These are phyloP conservation scores for Himalopsyche anomala DNA, from an alignment of 2,888 invertebrate species.

Conservation along the genomic window DNA sequence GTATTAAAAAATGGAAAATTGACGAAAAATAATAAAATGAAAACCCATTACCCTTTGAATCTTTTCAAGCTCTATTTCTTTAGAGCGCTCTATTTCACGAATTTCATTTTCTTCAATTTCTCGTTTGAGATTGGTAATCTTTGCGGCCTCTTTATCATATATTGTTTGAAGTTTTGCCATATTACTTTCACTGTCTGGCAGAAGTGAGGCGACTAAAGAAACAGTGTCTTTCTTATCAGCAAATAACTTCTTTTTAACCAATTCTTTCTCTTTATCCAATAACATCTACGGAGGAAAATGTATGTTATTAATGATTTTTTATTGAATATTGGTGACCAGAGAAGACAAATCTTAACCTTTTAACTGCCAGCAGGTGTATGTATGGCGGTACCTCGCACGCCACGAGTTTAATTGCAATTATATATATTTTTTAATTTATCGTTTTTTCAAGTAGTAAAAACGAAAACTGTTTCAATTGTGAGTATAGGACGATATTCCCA, in stretches of 20 bases:
- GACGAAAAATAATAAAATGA: background rate
- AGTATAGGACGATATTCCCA: too few relatives aligned
- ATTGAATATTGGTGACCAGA: too few relatives aligned
- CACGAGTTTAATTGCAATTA: too few relatives aligned
- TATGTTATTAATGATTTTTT: too few relatives aligned
- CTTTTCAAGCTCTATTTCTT: constrained; percentile 21
- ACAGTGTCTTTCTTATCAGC: constrained; percentile 58
- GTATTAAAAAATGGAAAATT: background rate
- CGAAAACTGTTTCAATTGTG: too few relatives aligned
- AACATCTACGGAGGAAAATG: background rate
- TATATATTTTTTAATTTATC: too few relatives aligned
- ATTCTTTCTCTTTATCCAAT: background rate
- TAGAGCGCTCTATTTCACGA: constrained; percentile 19
- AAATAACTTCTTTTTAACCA: background rate
- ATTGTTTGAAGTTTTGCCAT: constrained; percentile 57
- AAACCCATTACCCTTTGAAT: constrained; percentile 22
- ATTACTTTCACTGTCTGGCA: constrained; percentile 57
- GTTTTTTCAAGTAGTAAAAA: too few relatives aligned
- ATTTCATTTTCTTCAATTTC: constrained; percentile 57
- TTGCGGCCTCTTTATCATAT: constrained; percentile 53
- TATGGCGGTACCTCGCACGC: too few relatives aligned
- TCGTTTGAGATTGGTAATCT: constrained; percentile 52
- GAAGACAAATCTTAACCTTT: too few relatives aligned
- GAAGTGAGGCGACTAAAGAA: constrained; percentile 55
- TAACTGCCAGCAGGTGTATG: too few relatives aligned